Conservation (phyloP, 1,140 invertebrate genomes). For the Sitobion miscanthi region DNA sequence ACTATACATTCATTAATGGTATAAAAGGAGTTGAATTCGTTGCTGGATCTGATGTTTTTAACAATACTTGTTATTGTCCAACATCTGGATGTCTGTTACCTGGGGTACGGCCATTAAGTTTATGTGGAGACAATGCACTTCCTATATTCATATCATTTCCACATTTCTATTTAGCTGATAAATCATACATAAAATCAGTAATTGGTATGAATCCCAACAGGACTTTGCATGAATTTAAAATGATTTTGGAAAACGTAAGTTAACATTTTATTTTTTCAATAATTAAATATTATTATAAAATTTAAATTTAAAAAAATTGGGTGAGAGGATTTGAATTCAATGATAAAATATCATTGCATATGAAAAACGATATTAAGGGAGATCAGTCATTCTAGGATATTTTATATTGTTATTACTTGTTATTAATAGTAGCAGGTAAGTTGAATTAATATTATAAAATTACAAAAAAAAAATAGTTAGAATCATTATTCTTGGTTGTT, state of each 20-base stretch:
- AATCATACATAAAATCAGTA: slow-evolving; percentile 66
- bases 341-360: too few relatives aligned
- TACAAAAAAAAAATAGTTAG: too few relatives aligned
- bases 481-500: too few relatives aligned
- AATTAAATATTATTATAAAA: neutral
- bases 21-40: slow-evolving; percentile 38
- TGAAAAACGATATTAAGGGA: too few relatives aligned
- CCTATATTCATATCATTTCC: slow-evolving; percentile 75
- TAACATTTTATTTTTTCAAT: neutral
- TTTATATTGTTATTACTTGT: too few relatives aligned
- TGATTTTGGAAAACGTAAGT: slow-evolving; percentile 71
- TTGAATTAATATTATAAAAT: too few relatives aligned
- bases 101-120: slow-evolving; percentile 42
- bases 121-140: slow-evolving; percentile 59
- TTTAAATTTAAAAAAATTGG: too few relatives aligned
- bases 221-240: slow-evolving; percentile 67
- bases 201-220: slow-evolving; percentile 69
- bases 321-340: too few relatives aligned
- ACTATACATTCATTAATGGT: slow-evolving; percentile 12
- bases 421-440: too few relatives aligned
- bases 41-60: slow-evolving; percentile 32
- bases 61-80: slow-evolving; percentile 46
- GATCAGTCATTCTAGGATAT: too few relatives aligned
- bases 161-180: slow-evolving; percentile 74
- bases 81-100: slow-evolving; percentile 17